Evolutionary conservation across 2,797 vertebrate genomes (phyloP).

Genomic region (Syndactyla subalaris): DNA sequence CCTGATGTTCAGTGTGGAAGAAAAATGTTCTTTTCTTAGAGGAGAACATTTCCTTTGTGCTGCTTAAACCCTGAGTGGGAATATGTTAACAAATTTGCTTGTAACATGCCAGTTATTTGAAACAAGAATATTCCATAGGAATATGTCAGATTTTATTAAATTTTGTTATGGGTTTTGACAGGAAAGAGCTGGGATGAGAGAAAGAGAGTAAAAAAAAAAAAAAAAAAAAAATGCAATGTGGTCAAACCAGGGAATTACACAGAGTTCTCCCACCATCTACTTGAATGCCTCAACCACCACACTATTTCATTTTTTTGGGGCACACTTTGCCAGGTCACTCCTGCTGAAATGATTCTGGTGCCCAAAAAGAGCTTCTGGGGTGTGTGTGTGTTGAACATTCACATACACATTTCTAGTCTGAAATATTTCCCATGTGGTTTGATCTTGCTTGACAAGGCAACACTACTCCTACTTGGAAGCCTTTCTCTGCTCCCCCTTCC

Average conservation of each 20-base stretch:
- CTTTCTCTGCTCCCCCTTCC: neutral
- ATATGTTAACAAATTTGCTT: neutral
- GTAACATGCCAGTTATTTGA: neutral
- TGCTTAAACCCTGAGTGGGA: neutral
- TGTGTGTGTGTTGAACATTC: neutral
- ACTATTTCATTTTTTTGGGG: neutral
- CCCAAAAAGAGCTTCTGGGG: neutral
- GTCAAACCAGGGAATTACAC: neutral
- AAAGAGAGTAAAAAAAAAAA: neutral
- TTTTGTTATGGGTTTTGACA: neutral
- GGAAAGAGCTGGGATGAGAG: neutral
- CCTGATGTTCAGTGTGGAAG: neutral
- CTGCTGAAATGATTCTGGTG: neutral
- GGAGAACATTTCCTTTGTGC: neutral
- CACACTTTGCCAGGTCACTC: neutral
- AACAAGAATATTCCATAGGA: neutral
- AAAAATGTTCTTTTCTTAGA: neutral
- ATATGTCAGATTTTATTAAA: neutral
- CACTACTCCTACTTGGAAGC: neutral
- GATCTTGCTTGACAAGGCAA: neutral
- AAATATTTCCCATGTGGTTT: neutral
- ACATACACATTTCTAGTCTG: neutral
- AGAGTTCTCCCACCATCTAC: neutral
- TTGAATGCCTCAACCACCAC: neutral
- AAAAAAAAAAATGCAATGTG: neutral